Percentiles rank a stretch among this genome's conserved stretches.
Conservation (phyloP, 2,888 invertebrate species). For the Phyllotreta cruciferae region DNA sequence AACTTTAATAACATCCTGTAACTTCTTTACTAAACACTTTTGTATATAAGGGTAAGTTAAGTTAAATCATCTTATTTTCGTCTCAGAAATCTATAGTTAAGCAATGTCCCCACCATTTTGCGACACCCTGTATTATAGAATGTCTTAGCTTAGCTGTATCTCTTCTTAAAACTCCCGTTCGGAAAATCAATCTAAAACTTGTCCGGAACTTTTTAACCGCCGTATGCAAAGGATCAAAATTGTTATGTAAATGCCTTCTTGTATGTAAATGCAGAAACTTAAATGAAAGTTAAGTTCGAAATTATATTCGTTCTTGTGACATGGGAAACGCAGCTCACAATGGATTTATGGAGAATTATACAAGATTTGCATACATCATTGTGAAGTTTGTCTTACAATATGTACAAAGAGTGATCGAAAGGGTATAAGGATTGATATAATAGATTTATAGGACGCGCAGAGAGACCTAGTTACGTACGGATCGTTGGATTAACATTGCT, state of each 20-base stretch:
- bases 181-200: constrained; percentile 30
- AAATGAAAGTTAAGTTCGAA: constrained; percentile 38
- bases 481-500: background rate
- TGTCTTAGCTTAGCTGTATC: too few relatives aligned
- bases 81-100: too few relatives aligned
- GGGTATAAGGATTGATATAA: constrained; percentile 18
- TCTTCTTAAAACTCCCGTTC: constrained; percentile 5
- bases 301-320: constrained; percentile 37
- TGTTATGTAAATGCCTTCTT: constrained; percentile 41
- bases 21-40: too few relatives aligned
- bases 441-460: constrained; percentile 19
- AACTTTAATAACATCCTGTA: too few relatives aligned
- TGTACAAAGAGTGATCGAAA: constrained; percentile 24
- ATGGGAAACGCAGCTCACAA: constrained; percentile 38
- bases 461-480: background rate
- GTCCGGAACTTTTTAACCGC: constrained; percentile 31
- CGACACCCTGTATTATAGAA: too few relatives aligned
- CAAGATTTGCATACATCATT: constrained; percentile 37
- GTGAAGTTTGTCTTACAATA: constrained; percentile 24
- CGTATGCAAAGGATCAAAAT: constrained; percentile 36
- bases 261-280: constrained; percentile 41
- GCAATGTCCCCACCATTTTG: too few relatives aligned
- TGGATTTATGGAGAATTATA: constrained; percentile 31
- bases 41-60: too few relatives aligned
- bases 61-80: too few relatives aligned